Base-by-base conservation (phyloP, 2,113 vertebrate species). In the Conger conger region DNA sequence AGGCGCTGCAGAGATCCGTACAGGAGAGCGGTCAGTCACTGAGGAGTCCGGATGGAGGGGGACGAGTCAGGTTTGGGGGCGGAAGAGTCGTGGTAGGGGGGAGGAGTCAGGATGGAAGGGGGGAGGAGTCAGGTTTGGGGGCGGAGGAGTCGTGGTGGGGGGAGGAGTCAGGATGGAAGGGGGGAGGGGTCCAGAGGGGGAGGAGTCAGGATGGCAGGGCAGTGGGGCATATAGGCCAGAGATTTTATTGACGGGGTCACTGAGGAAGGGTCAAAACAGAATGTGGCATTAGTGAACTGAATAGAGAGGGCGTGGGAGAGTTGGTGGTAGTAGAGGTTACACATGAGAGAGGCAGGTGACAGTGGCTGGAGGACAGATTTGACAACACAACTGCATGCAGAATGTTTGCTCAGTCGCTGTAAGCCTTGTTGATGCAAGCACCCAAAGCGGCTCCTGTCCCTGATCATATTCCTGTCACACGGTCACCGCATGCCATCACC, bases 1-100 rank as follows among this genome's bases (percentile, higher is more conserved):
- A 99, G 92, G 98, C 97, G 3, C 95, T 99, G 91, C 96, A 99
- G 89, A 97, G 97, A 84, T 99, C 98, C 0, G 96, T 97, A 85
- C 97, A 99, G 92, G 98, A 99, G 94, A 97, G 97, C 90, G 98
- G 98, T 99, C 90, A 93, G 93, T 76, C 82, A 9, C 11, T 0
- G 84, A 42, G 16, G 27, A 1, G 37, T 37, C 60, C 84, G 81
- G 0, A 0, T 23, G 0, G 4, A 3, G 0, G 76, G 0, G 7
- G 17, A 38, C 4, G 27, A 36, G 83, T 37, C 33, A 3, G 68
- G 18, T 33, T 27, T 33, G 68, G 4, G n/a, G 79, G 20, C 4
- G 5, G 35, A 3, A n/a, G n/a, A n/a, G n/a, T n/a, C n/a, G n/a
- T n/a, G 27, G 38, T 15, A 60, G 13, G 11, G 53, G 53, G 17